Base-by-base conservation (phyloP, 92 coral and sea anemone genomes). In the Zoanthus sansibaricus region DNA sequence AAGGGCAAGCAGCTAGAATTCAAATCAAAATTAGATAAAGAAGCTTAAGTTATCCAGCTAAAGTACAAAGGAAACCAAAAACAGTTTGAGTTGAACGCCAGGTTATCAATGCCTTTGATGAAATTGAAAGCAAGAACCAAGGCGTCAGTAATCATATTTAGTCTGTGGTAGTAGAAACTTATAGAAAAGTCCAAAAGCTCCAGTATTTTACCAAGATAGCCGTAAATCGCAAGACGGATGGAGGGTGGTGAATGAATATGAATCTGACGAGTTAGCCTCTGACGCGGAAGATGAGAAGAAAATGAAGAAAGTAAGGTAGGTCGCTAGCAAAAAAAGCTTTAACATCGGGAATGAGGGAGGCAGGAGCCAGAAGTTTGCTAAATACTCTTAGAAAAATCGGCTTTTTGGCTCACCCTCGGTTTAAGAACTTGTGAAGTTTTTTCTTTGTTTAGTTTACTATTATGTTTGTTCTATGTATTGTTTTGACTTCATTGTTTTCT, bases 21-120 rank as follows among this genome's bases (percentile, higher is more conserved):
- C 56, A 51, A 51, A 51, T 51, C 0, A 51, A 51, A 51, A 51
- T 6, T 6, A 51, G 9, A n/a, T n/a, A n/a, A n/a, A n/a, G n/a
- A n/a, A n/a, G n/a, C n/a, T n/a, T 47, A 83, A 70, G 87, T 83
- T 5, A 49, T 49, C 4, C 87, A 83, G 56, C 58, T 69, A 15
- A 87, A 79, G 16, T 79, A 14, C 79, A 87, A 80, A 67, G 87
- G 87, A 17, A 78, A 61, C 42, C 79, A 87, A 71, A 56, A 78
- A 10, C 90, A 87, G 49, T 87, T 87, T 79, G 90, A 87, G 87
- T 52, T 64, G 14, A 87, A 87, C 54, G 79, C 90, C 18, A 54
- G 48, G 37, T 9, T 66, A 0, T 51, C 12, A 0, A n/a, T n/a
- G n/a, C n/a, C n/a, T n/a, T n/a, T n/a, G n/a, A n/a, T n/a, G n/a